phyloP scores from a whole-genome alignment of 2,113 vertebrate species.

The Equus przewalskii region DNA sequence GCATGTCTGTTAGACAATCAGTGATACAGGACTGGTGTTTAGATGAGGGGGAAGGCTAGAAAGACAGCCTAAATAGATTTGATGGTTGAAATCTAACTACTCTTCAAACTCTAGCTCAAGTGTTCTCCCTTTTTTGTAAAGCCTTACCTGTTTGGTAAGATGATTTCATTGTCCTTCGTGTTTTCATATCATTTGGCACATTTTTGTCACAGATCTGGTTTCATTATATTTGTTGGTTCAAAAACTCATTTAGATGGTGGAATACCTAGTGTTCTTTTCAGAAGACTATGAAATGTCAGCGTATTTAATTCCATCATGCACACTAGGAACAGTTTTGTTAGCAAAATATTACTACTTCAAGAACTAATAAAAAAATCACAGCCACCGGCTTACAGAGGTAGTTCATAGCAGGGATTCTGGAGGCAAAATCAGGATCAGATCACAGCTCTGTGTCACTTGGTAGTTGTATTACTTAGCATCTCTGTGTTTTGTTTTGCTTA shows the following conservation, averaged over 20 bases:
- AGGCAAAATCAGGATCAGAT: neutral
- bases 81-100: neutral
- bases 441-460: neutral
- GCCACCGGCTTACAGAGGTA: neutral
- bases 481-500: neutral
- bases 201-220: conserved; percentile 15
- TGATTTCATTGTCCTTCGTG: neutral
- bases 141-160: neutral
- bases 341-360: neutral
- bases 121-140: neutral
- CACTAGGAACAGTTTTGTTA: neutral
- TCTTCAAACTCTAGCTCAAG: neutral
- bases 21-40: neutral
- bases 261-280: conserved; percentile 19
- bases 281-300: neutral
- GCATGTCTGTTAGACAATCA: neutral
- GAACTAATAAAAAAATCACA: neutral
- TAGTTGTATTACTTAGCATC: neutral
- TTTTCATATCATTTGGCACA: neutral
- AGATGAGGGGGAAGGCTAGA: neutral
- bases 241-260: neutral
- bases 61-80: neutral
- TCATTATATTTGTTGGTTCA: neutral
- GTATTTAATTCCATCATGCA: neutral
- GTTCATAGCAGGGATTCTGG: neutral